A percentile compares a stretch with the other conserved stretches of the same genome.
These are phyloP conservation scores for Oegoconia quadripuncta DNA, from an alignment of 2,888 invertebrate genomes.

Conservation along the genomic window DNA sequence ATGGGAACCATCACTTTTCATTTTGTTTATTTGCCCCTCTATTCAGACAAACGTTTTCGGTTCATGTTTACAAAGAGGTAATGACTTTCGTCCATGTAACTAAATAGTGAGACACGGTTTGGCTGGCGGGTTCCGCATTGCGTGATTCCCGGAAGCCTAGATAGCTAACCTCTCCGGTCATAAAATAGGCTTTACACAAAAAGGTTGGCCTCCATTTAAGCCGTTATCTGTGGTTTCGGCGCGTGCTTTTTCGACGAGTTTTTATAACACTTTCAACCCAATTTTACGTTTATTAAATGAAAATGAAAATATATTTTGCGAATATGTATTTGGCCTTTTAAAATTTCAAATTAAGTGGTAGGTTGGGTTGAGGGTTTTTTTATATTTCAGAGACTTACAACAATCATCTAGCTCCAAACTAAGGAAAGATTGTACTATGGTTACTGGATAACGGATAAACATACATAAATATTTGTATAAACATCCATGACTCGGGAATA, in stretches of 20 bases:
- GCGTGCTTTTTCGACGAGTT: slow-evolving; percentile 3
- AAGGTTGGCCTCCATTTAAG: slow-evolving; percentile 9
- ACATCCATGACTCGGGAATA: too few species aligned
- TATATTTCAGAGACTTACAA: too few species aligned
- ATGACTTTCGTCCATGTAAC: not conserved
- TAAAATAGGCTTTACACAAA: slow-evolving; percentile 15
- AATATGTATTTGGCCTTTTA: not conserved
- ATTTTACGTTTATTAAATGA: slow-evolving; percentile 9
- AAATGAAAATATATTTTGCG: not conserved
- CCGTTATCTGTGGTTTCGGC: slow-evolving; percentile 9
- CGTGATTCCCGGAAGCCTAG: slow-evolving; percentile 5
- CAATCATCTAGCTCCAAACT: too few species aligned
- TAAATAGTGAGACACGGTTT: not conserved
- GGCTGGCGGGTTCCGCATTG: slow-evolving; percentile 1
- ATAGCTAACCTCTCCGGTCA: slow-evolving; percentile 9
- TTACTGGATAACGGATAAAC: too few species aligned
- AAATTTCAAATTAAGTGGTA: not conserved
- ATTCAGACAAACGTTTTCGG: too few species aligned
- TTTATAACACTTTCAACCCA: slow-evolving; percentile 10
- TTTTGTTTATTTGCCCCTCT: too few species aligned
- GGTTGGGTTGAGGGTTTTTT: too few species aligned
- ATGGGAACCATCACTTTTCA: too few species aligned
- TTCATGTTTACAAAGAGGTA: not conserved
- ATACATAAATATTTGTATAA: too few species aligned
- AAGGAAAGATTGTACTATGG: too few species aligned